phyloP scores from a whole-genome alignment of 2,113 vertebrate genomes.

The Pavo muticus region DNA sequence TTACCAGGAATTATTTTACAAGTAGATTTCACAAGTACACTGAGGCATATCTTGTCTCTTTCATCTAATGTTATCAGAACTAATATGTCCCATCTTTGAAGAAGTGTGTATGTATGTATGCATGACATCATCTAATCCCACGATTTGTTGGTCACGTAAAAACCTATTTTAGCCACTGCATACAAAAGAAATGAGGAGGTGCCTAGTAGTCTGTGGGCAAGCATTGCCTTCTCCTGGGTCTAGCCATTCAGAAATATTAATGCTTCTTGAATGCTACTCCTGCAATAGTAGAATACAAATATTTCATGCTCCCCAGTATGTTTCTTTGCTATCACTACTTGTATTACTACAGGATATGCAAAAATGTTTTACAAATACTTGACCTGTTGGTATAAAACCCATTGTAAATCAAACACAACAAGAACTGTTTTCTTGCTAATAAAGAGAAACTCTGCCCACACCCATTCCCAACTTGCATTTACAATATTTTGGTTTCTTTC shows the following conservation, averaged over 20 bases:
- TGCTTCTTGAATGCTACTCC: neutral
- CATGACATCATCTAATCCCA: neutral
- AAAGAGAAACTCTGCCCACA: neutral
- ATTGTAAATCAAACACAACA: conserved; percentile 25
- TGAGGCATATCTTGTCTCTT: neutral
- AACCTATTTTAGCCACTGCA: neutral
- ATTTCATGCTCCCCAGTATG: neutral
- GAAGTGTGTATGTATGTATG: neutral
- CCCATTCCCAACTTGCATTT: conserved; percentile 6
- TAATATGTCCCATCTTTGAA: neutral
- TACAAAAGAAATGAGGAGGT: neutral
- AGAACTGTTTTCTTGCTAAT: conserved; percentile 22
- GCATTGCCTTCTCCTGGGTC: neutral
- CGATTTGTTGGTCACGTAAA: neutral
- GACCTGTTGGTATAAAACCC: conserved; percentile 5
- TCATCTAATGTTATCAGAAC: neutral
- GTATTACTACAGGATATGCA: neutral
- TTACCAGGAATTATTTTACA: neutral
- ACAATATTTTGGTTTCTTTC: conserved; percentile 53
- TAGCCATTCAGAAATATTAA: neutral
- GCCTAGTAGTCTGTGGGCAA: neutral
- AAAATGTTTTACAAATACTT: conserved; percentile 46
- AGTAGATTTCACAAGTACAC: neutral
- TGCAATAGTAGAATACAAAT: neutral
- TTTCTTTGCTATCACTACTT: neutral